phyloP scores from a whole-genome alignment of 2,888 invertebrate species.

The Ecliptopera silaceata region DNA sequence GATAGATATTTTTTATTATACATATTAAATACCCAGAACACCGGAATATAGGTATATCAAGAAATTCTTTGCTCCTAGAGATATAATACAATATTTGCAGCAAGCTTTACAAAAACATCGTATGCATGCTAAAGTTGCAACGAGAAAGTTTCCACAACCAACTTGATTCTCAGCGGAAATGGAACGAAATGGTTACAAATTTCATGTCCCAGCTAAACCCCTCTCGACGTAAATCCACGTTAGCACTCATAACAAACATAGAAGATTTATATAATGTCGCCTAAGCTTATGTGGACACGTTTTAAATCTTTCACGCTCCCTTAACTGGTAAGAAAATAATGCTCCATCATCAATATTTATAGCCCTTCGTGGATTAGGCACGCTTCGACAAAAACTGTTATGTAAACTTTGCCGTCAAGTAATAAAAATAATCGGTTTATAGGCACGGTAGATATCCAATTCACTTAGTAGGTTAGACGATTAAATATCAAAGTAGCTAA shows the following conservation, averaged over 20 bases:
- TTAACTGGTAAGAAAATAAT: slow-evolving; percentile 31
- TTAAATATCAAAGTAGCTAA: too few species aligned
- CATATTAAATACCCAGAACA: too few species aligned
- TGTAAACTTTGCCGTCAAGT: neutral
- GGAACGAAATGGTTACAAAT: slow-evolving; percentile 36
- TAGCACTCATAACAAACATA: slow-evolving; percentile 35
- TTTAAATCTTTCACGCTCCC: slow-evolving; percentile 34
- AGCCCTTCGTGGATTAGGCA: slow-evolving; percentile 16
- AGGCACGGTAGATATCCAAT: too few species aligned
- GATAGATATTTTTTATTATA: too few species aligned
- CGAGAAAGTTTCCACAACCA: slow-evolving; percentile 30
- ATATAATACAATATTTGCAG: too few species aligned
- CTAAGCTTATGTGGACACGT: slow-evolving; percentile 31
- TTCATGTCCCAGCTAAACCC: slow-evolving; percentile 33
- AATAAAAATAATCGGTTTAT: too few species aligned
- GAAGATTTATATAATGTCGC: slow-evolving; percentile 34
- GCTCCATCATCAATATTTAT: slow-evolving; percentile 28
- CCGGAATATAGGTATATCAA: too few species aligned
- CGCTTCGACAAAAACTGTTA: slow-evolving; percentile 7
- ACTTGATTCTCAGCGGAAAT: slow-evolving; percentile 31
- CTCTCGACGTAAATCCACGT: slow-evolving; percentile 36
- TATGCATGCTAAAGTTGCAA: too few species aligned
- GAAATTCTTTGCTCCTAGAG: too few species aligned
- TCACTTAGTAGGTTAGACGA: too few species aligned
- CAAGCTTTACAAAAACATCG: too few species aligned